Evolutionary conservation across 2,797 vertebrate genomes (phyloP), one percentile per base, ranked within the genome.

Genomic region (Rhynchotus rufescens): DNA sequence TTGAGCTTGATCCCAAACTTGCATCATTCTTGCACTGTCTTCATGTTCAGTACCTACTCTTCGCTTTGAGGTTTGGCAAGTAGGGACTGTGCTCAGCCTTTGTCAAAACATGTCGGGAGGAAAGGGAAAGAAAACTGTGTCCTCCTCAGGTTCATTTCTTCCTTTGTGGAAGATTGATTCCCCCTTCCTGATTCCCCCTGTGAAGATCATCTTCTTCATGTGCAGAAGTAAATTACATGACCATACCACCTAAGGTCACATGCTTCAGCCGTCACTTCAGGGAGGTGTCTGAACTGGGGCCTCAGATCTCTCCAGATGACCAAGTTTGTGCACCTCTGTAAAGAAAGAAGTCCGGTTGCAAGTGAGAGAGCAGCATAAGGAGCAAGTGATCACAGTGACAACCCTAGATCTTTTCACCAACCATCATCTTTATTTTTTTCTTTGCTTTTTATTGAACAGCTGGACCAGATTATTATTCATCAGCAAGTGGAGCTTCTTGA

Each of bases 391-490:
- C 32, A 40, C 10, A 49, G 10, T 36, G 60, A 15, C 45, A 64
- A 36, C 17, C n/a, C 30, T 34, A 86, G 62, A 54, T 34, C 49
- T 92, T 67, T 61, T 45, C 44, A 84, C 66, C 11, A 28, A 12
- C 21, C 32, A 71, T 25, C 32, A 51, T 42, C n/a, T 72, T 36
- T 45, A 49, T 5, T 87, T 71, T 6, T 88, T 85, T 5, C 93
- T 74, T 84, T 64, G 6, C 89, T 79, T 90, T 26, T 94, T 75
- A 68, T 89, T 85, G 91, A 97, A 90, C 93, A 99, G 99, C 95
- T 99, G 96, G 99, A 99, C 95, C 98, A 97, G 95, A 98, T 99
- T 25, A 98, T 99, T 93, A 98, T 99, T 97, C 99, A 99, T 97
- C 99, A 99, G 97, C 99, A 99, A 95, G 98, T 99, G 45, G 99